phyloP scores from a whole-genome alignment of 1,140 invertebrate genomes.

The Diabrotica virgifera region DNA sequence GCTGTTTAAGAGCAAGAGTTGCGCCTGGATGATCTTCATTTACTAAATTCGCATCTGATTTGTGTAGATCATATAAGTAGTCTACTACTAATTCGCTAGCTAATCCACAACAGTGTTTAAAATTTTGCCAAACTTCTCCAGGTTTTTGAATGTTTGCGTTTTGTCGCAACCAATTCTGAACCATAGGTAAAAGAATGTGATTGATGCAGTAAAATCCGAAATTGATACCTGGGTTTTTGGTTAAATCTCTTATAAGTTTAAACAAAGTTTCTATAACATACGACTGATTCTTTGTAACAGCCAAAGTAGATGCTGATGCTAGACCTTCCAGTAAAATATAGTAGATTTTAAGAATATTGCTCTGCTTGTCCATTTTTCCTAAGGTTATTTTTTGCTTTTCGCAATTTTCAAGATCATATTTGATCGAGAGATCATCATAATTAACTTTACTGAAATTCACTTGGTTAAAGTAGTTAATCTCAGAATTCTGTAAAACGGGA shows the following conservation, averaged over 20 bases:
- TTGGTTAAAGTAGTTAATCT: slow-evolving; percentile 61
- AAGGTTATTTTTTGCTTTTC: slow-evolving; percentile 59
- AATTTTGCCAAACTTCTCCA: slow-evolving; percentile 80
- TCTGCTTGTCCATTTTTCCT: slow-evolving; percentile 73
- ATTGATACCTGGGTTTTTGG: slow-evolving; percentile 73
- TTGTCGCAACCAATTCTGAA: slow-evolving; percentile 85
- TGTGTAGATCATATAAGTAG: slow-evolving; percentile 63
- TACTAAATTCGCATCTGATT: slow-evolving; percentile 37
- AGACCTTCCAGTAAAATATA: slow-evolving; percentile 87
- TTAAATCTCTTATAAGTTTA: slow-evolving; percentile 72
- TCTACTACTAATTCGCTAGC: slow-evolving; percentile 88
- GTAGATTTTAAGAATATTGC: slow-evolving; percentile 87
- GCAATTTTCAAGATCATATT: slow-evolving; percentile 55
- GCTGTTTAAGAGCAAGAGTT: slow-evolving; percentile 80
- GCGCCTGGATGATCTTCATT: slow-evolving; percentile 52
- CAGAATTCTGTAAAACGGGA: slow-evolving; percentile 75
- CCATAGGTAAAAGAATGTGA: slow-evolving; percentile 81
- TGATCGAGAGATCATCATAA: slow-evolving; percentile 59
- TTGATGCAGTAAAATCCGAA: slow-evolving; percentile 90
- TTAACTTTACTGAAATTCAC: slow-evolving; percentile 54
- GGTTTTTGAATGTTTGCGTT: slow-evolving; percentile 62
- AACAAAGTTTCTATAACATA: slow-evolving; percentile 84
- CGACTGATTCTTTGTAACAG: slow-evolving; percentile 80
- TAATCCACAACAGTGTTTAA: slow-evolving; percentile 90
- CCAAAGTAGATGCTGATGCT: slow-evolving; percentile 75